A percentile compares a stretch with the other conserved stretches of the same genome.
Conservation (phyloP, 2,888 invertebrate species). For the Liodrosophila aerea region DNA sequence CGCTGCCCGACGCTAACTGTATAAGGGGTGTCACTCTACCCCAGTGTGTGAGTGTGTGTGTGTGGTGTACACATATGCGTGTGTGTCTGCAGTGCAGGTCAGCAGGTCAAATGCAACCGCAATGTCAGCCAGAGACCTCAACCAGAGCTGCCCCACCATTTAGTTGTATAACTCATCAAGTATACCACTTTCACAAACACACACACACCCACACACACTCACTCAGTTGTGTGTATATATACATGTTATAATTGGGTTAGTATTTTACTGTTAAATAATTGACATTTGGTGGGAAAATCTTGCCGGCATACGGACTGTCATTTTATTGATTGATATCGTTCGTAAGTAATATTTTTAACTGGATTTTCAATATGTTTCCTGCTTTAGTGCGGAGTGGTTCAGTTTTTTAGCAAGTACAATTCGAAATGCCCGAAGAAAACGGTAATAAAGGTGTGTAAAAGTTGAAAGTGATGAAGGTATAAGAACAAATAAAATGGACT, state of each 20-base stretch:
- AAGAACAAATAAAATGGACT: no score
- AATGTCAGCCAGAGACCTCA: slow-evolving; percentile 63
- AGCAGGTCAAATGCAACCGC: slow-evolving; percentile 75
- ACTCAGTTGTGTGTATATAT: no score
- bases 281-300: slow-evolving; percentile 76
- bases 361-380: slow-evolving; percentile 46
- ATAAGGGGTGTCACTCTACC: background rate
- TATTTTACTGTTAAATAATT: slow-evolving; percentile 57
- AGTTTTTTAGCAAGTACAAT: slow-evolving; percentile 8
- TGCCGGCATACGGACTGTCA: slow-evolving; percentile 57
- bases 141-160: slow-evolving; percentile 36
- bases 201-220: slow-evolving; percentile 6
- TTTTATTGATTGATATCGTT: slow-evolving; percentile 74
- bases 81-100: slow-evolving; percentile 49
- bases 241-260: slow-evolving; percentile 59
- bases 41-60: slow-evolving; percentile 7
- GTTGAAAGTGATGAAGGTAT: background rate
- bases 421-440: slow-evolving; percentile 42
- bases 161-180: slow-evolving; percentile 36
- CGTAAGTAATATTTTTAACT: slow-evolving; percentile 15
- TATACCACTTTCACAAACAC: slow-evolving; percentile 17
- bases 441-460: slow-evolving; percentile 45
- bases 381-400: slow-evolving; percentile 39
- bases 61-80: background rate
- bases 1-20: slow-evolving; percentile 9